These are phyloP conservation scores for Sebastes flavidus DNA, from an alignment of 2,797 vertebrate genomes.

Conservation along the genomic window DNA sequence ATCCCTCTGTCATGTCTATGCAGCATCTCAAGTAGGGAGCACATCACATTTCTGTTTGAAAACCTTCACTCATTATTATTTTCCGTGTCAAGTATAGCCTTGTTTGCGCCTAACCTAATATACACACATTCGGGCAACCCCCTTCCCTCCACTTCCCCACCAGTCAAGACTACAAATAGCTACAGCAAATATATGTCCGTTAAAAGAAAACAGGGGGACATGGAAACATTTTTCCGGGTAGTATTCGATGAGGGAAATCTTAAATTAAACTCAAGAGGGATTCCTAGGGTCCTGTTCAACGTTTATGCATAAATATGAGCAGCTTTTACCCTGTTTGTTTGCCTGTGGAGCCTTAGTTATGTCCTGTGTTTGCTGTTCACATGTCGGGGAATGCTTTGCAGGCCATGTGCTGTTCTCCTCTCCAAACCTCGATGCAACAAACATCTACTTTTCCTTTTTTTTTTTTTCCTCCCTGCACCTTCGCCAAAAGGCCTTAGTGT, in stretches of 20 bases:
- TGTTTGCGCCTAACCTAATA: constrained; percentile 77
- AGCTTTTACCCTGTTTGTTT: constrained; percentile 75
- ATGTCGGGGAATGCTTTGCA: constrained; percentile 76
- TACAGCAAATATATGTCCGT: constrained; percentile 76
- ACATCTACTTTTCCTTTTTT: constrained; percentile 67
- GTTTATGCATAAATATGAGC: constrained; percentile 61
- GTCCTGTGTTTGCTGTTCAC: constrained; percentile 84
- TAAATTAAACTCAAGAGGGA: constrained; percentile 76
- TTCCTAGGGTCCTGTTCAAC: constrained; percentile 71
- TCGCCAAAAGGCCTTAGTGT: constrained; percentile 65
- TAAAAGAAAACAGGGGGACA: constrained; percentile 70
- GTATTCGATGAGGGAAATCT: constrained; percentile 52
- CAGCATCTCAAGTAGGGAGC: constrained; percentile 50
- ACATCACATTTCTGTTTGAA: constrained; percentile 64
- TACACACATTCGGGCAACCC: constrained; percentile 47
- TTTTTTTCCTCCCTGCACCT: constrained; percentile 31
- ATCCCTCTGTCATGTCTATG: constrained; percentile 61
- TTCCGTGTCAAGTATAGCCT: constrained; percentile 70
- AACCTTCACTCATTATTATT: constrained; percentile 57
- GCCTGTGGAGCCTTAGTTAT: constrained; percentile 73
- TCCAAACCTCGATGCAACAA: constrained; percentile 79
- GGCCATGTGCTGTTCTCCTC: constrained; percentile 74
- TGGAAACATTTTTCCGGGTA: constrained; percentile 67
- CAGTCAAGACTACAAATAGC: constrained; percentile 75
- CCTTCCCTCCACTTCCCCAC: constrained; percentile 51